Base-by-base conservation (phyloP, 2,888 invertebrate genomes). In the Agonopterix alstromeriana region DNA sequence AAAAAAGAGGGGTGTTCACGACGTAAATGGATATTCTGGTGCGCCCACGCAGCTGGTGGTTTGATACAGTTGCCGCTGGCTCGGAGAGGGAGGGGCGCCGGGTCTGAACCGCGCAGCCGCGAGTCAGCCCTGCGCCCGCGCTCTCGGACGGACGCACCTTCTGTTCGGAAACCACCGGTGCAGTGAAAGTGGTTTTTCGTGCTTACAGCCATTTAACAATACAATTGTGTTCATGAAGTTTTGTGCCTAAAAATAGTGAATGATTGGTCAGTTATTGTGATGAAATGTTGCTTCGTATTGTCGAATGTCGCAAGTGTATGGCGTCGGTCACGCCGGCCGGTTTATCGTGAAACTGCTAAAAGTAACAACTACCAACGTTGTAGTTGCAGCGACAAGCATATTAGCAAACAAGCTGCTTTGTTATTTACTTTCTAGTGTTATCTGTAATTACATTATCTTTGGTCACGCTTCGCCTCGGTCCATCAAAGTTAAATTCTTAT, bases 51-150 rank as follows among this genome's bases (percentile, higher is more conserved):
- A 27, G 27, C 27, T 27, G 27, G 27, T 27, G 27, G 48, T 66
- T 65, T 64, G 75, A 65, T 72, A 76, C 75, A 73, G 65, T 77
- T 75, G 68, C 64, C 60, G 61, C 61, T 65, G 73, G 73, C 67
- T 61, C 56, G 66, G 72, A 77, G 78, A 76, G 79, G 73, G 79
- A 73, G 64, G 58, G 11, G 60, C 52, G 61, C 54, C 49, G 8
- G 38, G 10, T 35, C 52, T 52, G 46, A 50, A 42, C 48, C 48
- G 48, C 53, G 59, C 57, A 66, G 58, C 60, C 74, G 74, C 73
- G 75, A 82, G 87, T 85, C 65, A 67, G 80, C 82, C 84, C 82
- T 77, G 80, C 77, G 82, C 73, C 62, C 58, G 82, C 83, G 82
- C 73, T 63, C 58, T 63, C 56, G 74, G 61, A 63, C 77, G 81